Conservation (phyloP, 92 coral and sea anemone species). For the Zoanthus sociatus region DNA sequence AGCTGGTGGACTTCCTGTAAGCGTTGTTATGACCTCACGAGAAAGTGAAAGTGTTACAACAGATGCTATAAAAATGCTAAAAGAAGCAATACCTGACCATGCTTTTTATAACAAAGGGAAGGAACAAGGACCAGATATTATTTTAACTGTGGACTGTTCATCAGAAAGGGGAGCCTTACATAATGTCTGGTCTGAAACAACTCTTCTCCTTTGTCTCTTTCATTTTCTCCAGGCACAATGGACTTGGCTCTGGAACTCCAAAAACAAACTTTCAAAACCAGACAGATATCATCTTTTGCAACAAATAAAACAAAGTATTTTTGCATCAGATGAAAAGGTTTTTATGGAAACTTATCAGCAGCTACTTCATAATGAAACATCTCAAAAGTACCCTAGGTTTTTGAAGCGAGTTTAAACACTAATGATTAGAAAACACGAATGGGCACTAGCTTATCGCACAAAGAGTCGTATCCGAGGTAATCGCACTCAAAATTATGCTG, state of each 20-base stretch:
- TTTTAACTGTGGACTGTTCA: slow-evolving; percentile 21
- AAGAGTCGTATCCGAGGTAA: neutral
- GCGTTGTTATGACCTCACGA: slow-evolving; percentile 41
- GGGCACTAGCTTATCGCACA: slow-evolving; percentile 1
- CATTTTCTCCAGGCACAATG: slow-evolving; percentile 34
- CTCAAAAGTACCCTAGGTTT: neutral
- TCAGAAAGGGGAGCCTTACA: slow-evolving; percentile 11
- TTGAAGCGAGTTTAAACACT: slow-evolving; percentile 1
- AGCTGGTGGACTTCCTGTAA: slow-evolving; percentile 24
- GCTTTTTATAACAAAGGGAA: slow-evolving; percentile 13
- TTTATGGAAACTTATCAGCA: slow-evolving; percentile 2
- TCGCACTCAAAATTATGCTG: slow-evolving; percentile 35
- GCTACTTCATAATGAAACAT: neutral
- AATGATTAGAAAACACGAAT: neutral
- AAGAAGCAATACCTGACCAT: neutral
- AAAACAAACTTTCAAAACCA: slow-evolving; percentile 19
- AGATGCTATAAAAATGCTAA: slow-evolving; percentile 10
- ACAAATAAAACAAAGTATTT: neutral
- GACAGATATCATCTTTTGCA: slow-evolving; percentile 21
- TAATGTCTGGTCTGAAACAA: slow-evolving; percentile 13
- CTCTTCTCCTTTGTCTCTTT: slow-evolving; percentile 18
- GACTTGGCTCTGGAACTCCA: slow-evolving; percentile 34
- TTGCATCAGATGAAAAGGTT: slow-evolving; percentile 19
- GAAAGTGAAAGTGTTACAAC: slow-evolving; percentile 29
- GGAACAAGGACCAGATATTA: slow-evolving; percentile 14